Percentiles rank a stretch among this genome's conserved stretches.
Evolutionary conservation across 2,888 invertebrate species (phyloP).

Genomic region (Agrotis puta): DNA sequence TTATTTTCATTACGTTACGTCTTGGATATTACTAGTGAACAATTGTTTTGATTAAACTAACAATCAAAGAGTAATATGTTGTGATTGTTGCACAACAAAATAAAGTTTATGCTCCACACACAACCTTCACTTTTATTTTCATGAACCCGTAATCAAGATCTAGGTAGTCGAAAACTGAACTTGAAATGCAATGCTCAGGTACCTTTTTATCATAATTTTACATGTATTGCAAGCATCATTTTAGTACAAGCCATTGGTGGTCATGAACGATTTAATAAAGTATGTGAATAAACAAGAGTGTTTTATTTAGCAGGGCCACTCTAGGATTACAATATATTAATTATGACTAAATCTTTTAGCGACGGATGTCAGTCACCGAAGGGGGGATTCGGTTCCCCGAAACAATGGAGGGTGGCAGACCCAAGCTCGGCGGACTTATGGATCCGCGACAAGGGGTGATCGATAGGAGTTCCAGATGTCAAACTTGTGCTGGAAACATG

Average conservation of each 20-base stretch:
- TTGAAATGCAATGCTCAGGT: background rate
- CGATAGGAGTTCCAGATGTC: conserved; percentile 97
- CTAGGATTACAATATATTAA: background rate
- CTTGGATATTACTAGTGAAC: background rate
- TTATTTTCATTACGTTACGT: background rate
- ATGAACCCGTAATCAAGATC: background rate
- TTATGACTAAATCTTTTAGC: conserved; percentile 89
- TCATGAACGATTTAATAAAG: background rate
- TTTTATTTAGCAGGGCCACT: background rate
- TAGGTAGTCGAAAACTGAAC: background rate
- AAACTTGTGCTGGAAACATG: conserved; percentile 99
- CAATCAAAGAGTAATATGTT: background rate
- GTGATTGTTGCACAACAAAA: conserved; percentile 54
- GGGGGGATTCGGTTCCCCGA: conserved; percentile 99
- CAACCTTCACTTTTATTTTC: conserved; percentile 21
- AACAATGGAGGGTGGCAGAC: conserved; percentile 99
- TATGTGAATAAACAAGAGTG: background rate
- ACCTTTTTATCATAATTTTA: background rate
- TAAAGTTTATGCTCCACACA: conserved; percentile 9
- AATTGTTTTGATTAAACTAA: background rate
- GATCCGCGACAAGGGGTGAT: conserved; percentile 99
- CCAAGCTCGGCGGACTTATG: conserved; percentile 99
- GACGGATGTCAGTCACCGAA: conserved; percentile 99
- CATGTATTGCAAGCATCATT: background rate
- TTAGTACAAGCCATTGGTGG: background rate